Percentiles rank a stretch among this genome's conserved stretches.
Conservation (phyloP, 1,140 invertebrate species). For the Ctenoplectra terminalis region DNA sequence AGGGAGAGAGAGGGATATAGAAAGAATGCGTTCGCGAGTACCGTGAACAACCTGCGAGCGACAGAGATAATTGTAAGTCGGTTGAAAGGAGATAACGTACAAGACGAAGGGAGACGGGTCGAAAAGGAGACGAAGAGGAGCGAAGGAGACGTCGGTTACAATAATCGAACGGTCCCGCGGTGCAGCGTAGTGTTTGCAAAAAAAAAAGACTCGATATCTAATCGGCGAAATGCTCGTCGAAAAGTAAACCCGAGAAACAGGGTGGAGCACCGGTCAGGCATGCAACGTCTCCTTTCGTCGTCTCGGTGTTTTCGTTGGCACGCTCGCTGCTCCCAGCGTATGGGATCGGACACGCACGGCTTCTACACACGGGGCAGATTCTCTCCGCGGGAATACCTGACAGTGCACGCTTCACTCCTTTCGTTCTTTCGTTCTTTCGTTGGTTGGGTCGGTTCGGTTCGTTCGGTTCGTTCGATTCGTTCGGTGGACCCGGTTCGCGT, state of each 20-base stretch:
- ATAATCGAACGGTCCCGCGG: slow-evolving; percentile 68
- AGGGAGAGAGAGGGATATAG: not conserved
- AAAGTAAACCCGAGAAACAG: slow-evolving; percentile 72
- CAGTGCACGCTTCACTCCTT: slow-evolving; percentile 34
- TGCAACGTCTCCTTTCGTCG: slow-evolving; percentile 26
- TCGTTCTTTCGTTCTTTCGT: not conserved
- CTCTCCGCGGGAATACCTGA: slow-evolving; percentile 56
- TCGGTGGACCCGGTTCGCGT: slow-evolving; percentile 56
- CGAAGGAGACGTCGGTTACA: slow-evolving; percentile 33
- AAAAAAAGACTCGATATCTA: slow-evolving; percentile 74
- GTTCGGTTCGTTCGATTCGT: not conserved
- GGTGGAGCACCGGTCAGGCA: slow-evolving; percentile 59
- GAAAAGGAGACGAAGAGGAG: not conserved
- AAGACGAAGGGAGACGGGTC: not conserved
- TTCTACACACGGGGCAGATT: slow-evolving; percentile 54
- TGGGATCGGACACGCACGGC: slow-evolving; percentile 38
- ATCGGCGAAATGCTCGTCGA: slow-evolving; percentile 73
- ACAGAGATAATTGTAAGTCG: not conserved
- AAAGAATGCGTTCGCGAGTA: slow-evolving; percentile 9
- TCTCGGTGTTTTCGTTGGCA: slow-evolving; percentile 43
- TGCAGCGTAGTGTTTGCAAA: slow-evolving; percentile 66
- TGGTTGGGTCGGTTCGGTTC: no score
- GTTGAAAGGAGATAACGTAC: not conserved
- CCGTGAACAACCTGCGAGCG: not conserved
- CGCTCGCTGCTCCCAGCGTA: not conserved